Evolutionary conservation across 2,888 invertebrate species (phyloP).

Genomic region (Melieria omissa): DNA sequence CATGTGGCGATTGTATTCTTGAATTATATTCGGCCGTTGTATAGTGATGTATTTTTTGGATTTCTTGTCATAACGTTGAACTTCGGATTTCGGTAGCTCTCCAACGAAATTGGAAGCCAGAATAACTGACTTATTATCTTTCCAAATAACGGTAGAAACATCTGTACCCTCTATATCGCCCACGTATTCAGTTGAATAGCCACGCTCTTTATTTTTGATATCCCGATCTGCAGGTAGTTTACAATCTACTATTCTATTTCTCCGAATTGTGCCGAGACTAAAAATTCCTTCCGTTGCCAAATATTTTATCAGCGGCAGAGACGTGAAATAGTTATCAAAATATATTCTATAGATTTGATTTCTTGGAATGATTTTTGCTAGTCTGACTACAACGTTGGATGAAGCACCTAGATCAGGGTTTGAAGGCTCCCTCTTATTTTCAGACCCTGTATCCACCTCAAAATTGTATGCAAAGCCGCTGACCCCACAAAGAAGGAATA

Average conservation of each 20-base stretch:
- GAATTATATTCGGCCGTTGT: constrained; percentile 28
- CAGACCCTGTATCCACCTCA: too few relatives aligned
- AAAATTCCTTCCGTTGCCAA: constrained; percentile 25
- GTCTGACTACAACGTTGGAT: constrained; percentile 35
- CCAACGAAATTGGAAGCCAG: constrained; percentile 39
- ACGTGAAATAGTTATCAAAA: constrained; percentile 41
- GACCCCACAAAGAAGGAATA: constrained; percentile 34
- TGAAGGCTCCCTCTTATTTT: too few relatives aligned
- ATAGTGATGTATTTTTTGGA: constrained; percentile 26
- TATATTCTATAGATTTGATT: constrained; percentile 33
- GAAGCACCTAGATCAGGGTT: constrained; percentile 33
- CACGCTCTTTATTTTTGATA: constrained; percentile 36
- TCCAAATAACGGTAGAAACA: constrained; percentile 35
- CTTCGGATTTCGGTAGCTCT: constrained; percentile 27
- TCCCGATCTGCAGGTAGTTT: constrained; percentile 32
- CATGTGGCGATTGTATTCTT: constrained; percentile 29
- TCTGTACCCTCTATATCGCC: constrained; percentile 34
- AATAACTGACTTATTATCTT: constrained; percentile 39
- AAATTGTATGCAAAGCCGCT: background rate
- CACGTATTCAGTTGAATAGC: constrained; percentile 39
- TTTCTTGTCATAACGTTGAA: constrained; percentile 30
- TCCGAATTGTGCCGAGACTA: constrained; percentile 30
- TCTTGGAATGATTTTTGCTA: constrained; percentile 31
- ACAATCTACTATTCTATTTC: constrained; percentile 30
- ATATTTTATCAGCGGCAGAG: constrained; percentile 32